Evolutionary conservation across 2,888 invertebrate genomes (phyloP).

Genomic region (Lasioglossum villosulum): DNA sequence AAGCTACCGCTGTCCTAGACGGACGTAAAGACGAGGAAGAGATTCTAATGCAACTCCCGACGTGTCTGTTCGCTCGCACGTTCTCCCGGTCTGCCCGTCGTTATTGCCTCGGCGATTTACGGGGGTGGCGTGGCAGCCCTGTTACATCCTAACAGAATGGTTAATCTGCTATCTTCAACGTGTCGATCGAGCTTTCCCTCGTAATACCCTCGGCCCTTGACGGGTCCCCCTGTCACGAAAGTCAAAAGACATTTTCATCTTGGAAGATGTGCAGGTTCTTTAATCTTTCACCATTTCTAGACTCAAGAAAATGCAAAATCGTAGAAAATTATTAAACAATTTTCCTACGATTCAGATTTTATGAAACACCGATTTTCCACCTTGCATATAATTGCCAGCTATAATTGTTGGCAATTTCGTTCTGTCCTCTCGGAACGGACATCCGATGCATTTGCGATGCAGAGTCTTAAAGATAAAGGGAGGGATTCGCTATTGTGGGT

Average conservation of each 20-base stretch:
- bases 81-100: conserved; percentile 54
- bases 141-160: conserved; percentile 32
- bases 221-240: not conserved
- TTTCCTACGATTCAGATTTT: not conserved
- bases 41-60: conserved; percentile 70
- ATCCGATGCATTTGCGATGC: not conserved
- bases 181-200: not conserved
- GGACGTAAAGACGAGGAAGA: conserved; percentile 72
- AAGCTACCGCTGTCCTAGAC: conserved; percentile 74
- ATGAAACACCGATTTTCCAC: not conserved
- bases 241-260: not conserved
- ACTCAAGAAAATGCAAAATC: not conserved
- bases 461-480: not conserved
- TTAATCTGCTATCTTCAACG: conserved; percentile 33
- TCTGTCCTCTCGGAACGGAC: not conserved
- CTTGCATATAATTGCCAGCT: not conserved
- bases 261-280: not conserved
- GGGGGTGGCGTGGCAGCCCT: conserved; percentile 35
- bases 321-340: not conserved
- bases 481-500: not conserved
- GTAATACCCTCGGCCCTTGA: not conserved
- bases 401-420: not conserved
- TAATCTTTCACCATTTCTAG: not conserved
- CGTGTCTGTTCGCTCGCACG: conserved; percentile 51
- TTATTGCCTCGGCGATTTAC: conserved; percentile 69